phyloP scores from a whole-genome alignment of 2,888 invertebrate genomes.

The Machimus atricapillus region DNA sequence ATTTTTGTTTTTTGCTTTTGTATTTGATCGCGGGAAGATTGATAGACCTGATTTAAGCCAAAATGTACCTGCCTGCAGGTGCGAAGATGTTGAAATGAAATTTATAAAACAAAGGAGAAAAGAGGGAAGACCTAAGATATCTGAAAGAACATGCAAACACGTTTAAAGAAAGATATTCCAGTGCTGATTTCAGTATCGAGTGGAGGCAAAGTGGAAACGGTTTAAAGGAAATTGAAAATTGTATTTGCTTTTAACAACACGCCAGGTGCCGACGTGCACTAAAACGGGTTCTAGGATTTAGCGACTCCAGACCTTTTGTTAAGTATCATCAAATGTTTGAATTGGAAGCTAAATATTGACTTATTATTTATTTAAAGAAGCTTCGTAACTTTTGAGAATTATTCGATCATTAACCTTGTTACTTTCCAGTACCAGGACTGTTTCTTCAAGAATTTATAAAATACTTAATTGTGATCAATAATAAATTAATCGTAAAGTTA shows the following conservation, averaged over 20 bases:
- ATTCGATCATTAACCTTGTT: not conserved
- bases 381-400: not conserved
- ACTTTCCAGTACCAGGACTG: not conserved
- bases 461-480: too few relatives aligned
- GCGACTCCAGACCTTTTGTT: not conserved
- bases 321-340: not conserved
- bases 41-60: not conserved
- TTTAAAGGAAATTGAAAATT: not conserved
- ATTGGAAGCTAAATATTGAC: not conserved
- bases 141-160: not conserved
- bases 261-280: not conserved
- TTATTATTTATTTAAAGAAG: not conserved
- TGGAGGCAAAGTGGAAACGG: not conserved
- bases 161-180: not conserved
- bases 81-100: not conserved
- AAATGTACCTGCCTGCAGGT: not conserved
- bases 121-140: not conserved
- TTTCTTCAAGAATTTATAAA: too few relatives aligned
- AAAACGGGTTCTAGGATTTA: not conserved
- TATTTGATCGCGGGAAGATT: not conserved
- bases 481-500: too few relatives aligned
- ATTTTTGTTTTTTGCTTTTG: not conserved
- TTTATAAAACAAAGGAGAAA: not conserved
- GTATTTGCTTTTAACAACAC: not conserved
- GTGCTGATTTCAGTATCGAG: not conserved